Evolutionary conservation across 2,888 invertebrate genomes (phyloP), one percentile per base, ranked within the genome.

Genomic region (Perizoma affinitatum): DNA sequence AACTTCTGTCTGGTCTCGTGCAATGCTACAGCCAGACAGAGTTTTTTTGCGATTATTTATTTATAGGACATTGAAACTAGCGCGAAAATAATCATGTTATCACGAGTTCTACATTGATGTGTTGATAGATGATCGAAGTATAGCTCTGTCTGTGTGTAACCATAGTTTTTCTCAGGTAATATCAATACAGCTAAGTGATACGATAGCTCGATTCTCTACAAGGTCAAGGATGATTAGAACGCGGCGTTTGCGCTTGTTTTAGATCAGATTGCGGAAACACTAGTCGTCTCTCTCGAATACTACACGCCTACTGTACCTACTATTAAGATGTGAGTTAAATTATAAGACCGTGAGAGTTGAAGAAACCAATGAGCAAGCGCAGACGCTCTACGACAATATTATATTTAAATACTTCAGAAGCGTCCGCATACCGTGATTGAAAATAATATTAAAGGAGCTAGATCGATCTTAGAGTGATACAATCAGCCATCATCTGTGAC

Each of bases 201-300:
- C 71, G 74, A 75, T 75, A 84, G 82, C 77, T 82, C 75, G 78
- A 84, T 80, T 78, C 77, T 76, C 70, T 80, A 78, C 87, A 89
- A 89, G 88, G 88, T 87, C 88, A 89, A 87, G 88, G 86, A 75
- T 83, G 80, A 85, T 84, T 81, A 79, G 78, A 79, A 67, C 75
- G 74, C 73, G 68, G 76, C 78, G 82, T 73, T 70, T 52, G 79
- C 78, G 76, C 78, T 73, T 65, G 55, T 66, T 69, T 66, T 41
- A 58, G 65, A 67, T 40, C 63, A 69, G 58, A 69, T 58, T 57
- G 71, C 53, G 66, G 67, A 70, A 71, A 73, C 66, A 62, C 71
- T 68, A 72, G 63, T 65, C 61, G 63, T 85, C 86, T 78, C 83
- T 68, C 65, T 87, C 77, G 36, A 75, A 69, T 80, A 11, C 52